These are phyloP conservation scores for Labeo rohita DNA, from an alignment of 2,113 vertebrate genomes.

Conservation along the genomic window DNA sequence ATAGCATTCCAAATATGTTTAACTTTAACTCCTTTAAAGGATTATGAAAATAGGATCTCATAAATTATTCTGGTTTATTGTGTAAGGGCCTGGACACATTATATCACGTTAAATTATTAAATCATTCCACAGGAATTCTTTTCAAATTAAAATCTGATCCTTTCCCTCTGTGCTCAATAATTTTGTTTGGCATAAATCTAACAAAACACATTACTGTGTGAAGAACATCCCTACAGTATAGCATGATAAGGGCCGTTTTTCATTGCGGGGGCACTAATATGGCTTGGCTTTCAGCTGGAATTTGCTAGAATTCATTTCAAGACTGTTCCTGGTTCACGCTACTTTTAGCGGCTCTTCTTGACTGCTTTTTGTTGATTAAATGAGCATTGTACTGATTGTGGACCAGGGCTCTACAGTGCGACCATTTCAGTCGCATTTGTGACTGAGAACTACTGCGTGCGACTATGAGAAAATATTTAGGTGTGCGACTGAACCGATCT, in stretches of 20 bases:
- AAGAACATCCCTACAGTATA: background rate
- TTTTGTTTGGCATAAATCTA: background rate
- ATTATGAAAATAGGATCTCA: constrained; percentile 1
- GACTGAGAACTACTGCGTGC: no score
- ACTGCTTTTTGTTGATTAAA: background rate
- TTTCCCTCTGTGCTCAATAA: background rate
- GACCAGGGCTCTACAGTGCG: no score
- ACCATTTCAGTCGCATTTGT: no score
- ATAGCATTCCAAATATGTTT: background rate
- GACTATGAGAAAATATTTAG: no score
- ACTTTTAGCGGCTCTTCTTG: background rate
- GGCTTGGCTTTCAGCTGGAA: background rate
- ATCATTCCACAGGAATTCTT: background rate
- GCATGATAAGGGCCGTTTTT: background rate
- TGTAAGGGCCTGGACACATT: background rate
- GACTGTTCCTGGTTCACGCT: background rate
- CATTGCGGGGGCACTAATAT: background rate
- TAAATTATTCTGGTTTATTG: background rate
- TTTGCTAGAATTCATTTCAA: background rate
- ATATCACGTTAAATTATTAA: background rate
- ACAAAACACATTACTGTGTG: background rate
- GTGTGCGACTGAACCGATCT: no score
- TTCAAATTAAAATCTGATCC: background rate
- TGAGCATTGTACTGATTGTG: no score
- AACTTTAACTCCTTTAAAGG: background rate